Evolutionary conservation across 1,140 invertebrate species (phyloP).

Genomic region (Bombus sibiricus): DNA sequence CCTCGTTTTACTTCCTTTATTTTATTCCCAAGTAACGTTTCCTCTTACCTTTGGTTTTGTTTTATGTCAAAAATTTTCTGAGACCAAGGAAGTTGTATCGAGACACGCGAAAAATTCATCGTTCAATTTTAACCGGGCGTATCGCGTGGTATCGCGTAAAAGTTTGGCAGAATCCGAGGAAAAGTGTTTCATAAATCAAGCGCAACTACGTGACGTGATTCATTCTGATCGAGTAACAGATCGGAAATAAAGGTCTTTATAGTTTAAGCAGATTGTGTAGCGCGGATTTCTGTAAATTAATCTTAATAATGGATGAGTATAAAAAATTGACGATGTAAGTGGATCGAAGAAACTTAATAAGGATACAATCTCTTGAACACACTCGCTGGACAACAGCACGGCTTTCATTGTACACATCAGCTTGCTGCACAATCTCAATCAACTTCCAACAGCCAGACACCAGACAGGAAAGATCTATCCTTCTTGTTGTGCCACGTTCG

Average conservation of each 20-base stretch:
- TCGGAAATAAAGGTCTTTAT: neutral
- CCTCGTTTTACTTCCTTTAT: neutral
- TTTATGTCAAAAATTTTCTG: neutral
- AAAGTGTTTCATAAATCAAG: constrained; percentile 28
- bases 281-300: neutral
- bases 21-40: neutral
- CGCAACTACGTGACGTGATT: neutral
- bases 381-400: neutral
- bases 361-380: neutral
- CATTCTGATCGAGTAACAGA: neutral
- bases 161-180: constrained; percentile 6
- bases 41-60: no score
- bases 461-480: constrained; percentile 8
- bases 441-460: neutral
- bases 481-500: neutral
- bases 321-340: neutral
- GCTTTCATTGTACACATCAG: neutral
- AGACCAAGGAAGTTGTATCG: neutral
- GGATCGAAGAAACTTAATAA: neutral
- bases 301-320: neutral
- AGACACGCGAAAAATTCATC: constrained; percentile 4
- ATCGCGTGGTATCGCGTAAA: neutral
- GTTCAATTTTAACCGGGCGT: constrained; percentile 3
- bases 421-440: constrained; percentile 15
- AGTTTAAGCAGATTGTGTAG: neutral